A percentile compares a stretch with the other conserved stretches of the same genome.
phyloP scores from a whole-genome alignment of 2,113 vertebrate genomes.

The Panthera uncia region DNA sequence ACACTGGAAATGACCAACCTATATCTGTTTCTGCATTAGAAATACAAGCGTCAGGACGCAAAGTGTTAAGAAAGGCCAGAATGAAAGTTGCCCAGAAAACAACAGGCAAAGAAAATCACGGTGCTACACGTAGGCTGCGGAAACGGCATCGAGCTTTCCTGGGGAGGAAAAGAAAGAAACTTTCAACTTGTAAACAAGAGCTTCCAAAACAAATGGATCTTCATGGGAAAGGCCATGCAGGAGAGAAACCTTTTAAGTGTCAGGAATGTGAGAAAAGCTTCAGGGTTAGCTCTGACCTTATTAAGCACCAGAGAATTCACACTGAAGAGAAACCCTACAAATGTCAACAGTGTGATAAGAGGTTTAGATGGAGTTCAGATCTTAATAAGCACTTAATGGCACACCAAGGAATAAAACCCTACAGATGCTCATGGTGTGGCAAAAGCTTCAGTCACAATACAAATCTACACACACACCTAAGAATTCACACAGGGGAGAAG shows the following conservation, averaged over 20 bases:
- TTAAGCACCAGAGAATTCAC: slow-evolving; percentile 73
- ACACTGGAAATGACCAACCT: slow-evolving; percentile 3
- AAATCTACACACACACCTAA: slow-evolving; percentile 88
- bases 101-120: background rate
- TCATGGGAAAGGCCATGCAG: slow-evolving; percentile 31
- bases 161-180: slow-evolving; percentile 38
- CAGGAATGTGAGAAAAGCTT: slow-evolving; percentile 75
- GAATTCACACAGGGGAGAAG: slow-evolving; percentile 83
- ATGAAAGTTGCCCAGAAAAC: slow-evolving; percentile 31
- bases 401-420: slow-evolving; percentile 86
- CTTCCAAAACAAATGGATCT: background rate
- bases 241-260: slow-evolving; percentile 74
- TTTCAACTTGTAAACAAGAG: slow-evolving; percentile 2
- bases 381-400: slow-evolving; percentile 80
- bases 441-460: slow-evolving; percentile 89
- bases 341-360: slow-evolving; percentile 72
- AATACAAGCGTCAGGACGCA: slow-evolving; percentile 6
- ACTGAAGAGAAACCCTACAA: slow-evolving; percentile 76
- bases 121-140: background rate
- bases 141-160: background rate
- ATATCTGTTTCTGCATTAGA: slow-evolving; percentile 34
- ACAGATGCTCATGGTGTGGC: slow-evolving; percentile 86
- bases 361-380: slow-evolving; percentile 70
- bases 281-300: slow-evolving; percentile 70
- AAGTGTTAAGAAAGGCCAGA: slow-evolving; percentile 21